These are phyloP conservation scores for Drosophila pachea DNA, from an alignment of 1,140 invertebrate species.

Conservation along the genomic window DNA sequence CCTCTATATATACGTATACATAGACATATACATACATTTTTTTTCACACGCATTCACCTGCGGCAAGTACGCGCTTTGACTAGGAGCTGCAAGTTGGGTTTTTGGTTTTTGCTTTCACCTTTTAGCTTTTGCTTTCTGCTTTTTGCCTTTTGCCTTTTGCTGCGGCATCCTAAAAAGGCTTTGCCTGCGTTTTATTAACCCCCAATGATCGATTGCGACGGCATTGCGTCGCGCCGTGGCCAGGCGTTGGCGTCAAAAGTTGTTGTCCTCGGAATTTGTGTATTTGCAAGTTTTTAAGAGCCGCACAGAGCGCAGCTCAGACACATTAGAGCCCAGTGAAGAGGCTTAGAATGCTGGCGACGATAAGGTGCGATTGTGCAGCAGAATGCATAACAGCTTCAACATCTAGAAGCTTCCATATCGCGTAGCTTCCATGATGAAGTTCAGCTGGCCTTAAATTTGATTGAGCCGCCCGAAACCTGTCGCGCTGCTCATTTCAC, in stretches of 20 bases:
- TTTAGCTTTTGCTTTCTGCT: too few species aligned
- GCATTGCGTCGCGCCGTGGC: slow-evolving; percentile 32
- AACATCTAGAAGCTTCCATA: too few species aligned
- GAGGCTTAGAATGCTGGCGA: too few species aligned
- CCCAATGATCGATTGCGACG: slow-evolving; percentile 52
- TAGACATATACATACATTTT: not conserved
- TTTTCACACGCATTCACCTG: slow-evolving; percentile 35
- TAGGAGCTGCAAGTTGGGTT: slow-evolving; percentile 17
- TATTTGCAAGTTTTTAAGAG: slow-evolving; percentile 35
- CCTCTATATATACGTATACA: too few species aligned
- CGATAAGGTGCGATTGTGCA: too few species aligned
- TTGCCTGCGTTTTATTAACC: slow-evolving; percentile 50
- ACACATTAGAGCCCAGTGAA: not conserved
- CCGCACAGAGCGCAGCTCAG: slow-evolving; percentile 7
- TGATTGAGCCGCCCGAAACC: too few species aligned
- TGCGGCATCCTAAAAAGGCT: slow-evolving; percentile 20
- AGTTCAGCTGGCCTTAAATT: too few species aligned
- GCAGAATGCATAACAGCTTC: too few species aligned
- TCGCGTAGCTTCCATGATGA: too few species aligned
- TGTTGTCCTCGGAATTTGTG: slow-evolving; percentile 10
- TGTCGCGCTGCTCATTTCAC: too few species aligned
- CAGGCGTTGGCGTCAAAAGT: slow-evolving; percentile 30
- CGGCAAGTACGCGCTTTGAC: slow-evolving; percentile 16
- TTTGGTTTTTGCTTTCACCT: too few species aligned
- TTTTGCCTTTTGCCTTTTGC: slow-evolving; percentile 3